Conservation (phyloP, 2,797 vertebrate species). For the Melanotaenia nigrans region DNA sequence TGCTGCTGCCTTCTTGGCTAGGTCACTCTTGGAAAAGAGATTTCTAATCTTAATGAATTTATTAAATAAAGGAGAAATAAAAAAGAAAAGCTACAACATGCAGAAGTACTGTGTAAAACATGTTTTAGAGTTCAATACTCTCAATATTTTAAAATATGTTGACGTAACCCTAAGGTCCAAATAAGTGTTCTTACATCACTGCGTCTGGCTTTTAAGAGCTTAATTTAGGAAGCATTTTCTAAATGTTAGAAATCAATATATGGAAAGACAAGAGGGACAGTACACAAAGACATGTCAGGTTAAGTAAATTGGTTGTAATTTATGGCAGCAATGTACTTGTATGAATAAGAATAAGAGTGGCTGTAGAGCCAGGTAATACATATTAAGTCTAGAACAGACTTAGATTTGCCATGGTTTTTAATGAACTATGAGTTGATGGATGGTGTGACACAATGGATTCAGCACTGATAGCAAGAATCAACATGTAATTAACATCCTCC, state of each 20-base stretch:
- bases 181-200: not conserved
- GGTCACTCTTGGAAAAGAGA: not conserved
- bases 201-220: fast-evolving
- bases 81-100: too few species aligned
- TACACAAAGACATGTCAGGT: not conserved
- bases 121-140: not conserved
- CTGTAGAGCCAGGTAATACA: not conserved
- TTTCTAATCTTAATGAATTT: not conserved
- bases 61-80: not conserved
- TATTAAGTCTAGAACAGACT: not conserved
- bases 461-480: constrained; percentile 58
- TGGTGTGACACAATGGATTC: constrained; percentile 60
- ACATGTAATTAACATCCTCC: constrained; percentile 70
- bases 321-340: not conserved
- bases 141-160: not conserved
- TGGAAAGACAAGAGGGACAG: not conserved
- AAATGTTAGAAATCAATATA: not conserved
- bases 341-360: not conserved
- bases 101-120: not conserved
- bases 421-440: constrained; percentile 61
- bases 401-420: constrained; percentile 6
- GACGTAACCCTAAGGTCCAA: too few species aligned
- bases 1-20: not conserved
- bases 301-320: not conserved
- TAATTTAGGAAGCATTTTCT: not conserved